Evolutionary conservation across 2,113 vertebrate genomes (phyloP).

Genomic region (Sardina pilchardus): DNA sequence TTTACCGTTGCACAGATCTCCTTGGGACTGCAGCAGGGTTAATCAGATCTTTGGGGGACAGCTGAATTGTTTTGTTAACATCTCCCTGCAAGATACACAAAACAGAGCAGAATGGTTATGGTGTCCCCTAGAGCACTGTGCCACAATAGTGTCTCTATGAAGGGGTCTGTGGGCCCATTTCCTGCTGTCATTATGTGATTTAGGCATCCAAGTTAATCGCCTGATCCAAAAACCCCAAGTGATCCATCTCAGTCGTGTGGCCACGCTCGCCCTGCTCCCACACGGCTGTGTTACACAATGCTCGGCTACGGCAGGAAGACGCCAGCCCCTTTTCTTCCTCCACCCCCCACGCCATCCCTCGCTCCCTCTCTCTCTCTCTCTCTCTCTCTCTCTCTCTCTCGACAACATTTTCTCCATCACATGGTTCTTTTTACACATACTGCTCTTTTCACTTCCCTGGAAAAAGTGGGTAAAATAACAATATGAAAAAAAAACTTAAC

Average conservation of each 20-base stretch:
- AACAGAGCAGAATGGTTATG: slow-evolving; percentile 44
- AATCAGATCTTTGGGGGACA: neutral
- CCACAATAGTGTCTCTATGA: slow-evolving; percentile 48
- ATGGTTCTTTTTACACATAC: slow-evolving; percentile 73
- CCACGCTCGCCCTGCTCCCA: slow-evolving; percentile 35
- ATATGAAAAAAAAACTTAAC: slow-evolving; percentile 48
- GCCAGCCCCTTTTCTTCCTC: slow-evolving; percentile 45
- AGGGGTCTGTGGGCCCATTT: slow-evolving; percentile 43
- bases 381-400: slow-evolving; percentile 56
- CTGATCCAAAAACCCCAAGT: slow-evolving; percentile 45
- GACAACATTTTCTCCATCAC: slow-evolving; percentile 59
- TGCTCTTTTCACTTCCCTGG: slow-evolving; percentile 61
- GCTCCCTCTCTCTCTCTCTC: neutral
- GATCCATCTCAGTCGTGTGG: slow-evolving; percentile 48
- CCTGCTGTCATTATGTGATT: slow-evolving; percentile 55
- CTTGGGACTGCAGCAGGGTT: neutral
- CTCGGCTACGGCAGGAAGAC: slow-evolving; percentile 67
- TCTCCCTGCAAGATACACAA: slow-evolving; percentile 34
- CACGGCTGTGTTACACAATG: slow-evolving; percentile 63
- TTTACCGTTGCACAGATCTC: neutral
- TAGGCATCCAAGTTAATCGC: slow-evolving; percentile 50
- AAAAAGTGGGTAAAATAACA: slow-evolving; percentile 25
- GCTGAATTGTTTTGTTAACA: neutral
- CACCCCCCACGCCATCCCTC: neutral
- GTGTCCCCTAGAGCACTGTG: neutral